Evolutionary conservation across 1,140 invertebrate species (phyloP), one percentile per base, ranked within the genome.

Genomic region (Cydia amplana): DNA sequence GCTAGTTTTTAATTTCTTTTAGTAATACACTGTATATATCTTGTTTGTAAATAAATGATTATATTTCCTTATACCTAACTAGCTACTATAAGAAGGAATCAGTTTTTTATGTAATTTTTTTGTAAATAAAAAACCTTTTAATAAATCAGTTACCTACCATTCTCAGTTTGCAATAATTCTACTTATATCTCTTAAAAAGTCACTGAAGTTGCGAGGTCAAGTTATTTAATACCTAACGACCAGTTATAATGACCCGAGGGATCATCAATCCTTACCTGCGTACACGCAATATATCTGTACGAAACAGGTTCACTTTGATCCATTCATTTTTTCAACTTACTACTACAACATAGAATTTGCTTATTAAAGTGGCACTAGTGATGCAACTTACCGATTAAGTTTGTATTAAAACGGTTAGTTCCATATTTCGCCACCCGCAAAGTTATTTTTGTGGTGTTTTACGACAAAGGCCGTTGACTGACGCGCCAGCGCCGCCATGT

Each of bases 391-490:
- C 32, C 32, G 5, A 6, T n/a, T 7, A 40, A 70, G 32, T 70
- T 40, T 36, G 65, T 40, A 36, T 40, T 9, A 10, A 43, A 14
- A 3, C 5, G 1, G 32, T 18, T 70, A 70, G 65, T 70, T 70
- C 65, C 32, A 32, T 9, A 36, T 70, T 70, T 70, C 7, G 32
- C n/a, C 65, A 70, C 65, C 32, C 16, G n/a, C n/a, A 36, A 36
- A 36, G 65, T 36, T 36, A 36, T 18, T 4, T 43, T 70, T 70
- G 65, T 70, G 32, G 7, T 70, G 65, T 82, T 82, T 81, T 79
- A 77, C 55, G 64, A 74, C 79, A 83, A 81, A 90, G 88, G 88
- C 85, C 89, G 82, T 91, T 91, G 88, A 90, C 87, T 87, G 81
- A 81, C 80, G 78, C 77, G 75, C 49, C 25, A 51, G 23, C 40